These are phyloP conservation scores for Mormyrus lacerda DNA, from an alignment of 2,113 vertebrate species.

Conservation along the genomic window DNA sequence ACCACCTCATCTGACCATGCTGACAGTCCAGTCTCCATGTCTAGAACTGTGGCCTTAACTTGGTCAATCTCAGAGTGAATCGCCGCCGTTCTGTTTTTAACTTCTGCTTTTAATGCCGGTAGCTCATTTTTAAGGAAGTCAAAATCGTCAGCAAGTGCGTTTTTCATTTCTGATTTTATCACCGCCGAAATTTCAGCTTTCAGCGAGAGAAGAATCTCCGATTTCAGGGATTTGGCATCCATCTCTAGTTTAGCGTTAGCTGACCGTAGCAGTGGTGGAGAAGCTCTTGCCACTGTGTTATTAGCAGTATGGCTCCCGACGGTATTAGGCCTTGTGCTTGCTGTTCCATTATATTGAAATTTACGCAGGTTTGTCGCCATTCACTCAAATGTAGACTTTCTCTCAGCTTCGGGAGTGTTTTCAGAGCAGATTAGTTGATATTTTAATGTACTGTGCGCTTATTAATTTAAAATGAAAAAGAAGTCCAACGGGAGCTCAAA, in stretches of 20 bases:
- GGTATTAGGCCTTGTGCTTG: not conserved
- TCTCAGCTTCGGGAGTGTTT: not conserved
- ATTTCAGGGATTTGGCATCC: not conserved
- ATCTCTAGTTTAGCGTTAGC: not conserved
- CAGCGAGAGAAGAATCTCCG: not conserved
- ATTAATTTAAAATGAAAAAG: not conserved
- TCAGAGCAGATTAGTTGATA: not conserved
- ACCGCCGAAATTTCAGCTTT: not conserved
- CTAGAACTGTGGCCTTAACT: not conserved
- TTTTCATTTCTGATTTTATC: not conserved
- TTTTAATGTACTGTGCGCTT: not conserved
- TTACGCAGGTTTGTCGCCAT: not conserved
- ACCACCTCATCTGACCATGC: not conserved
- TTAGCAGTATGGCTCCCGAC: not conserved
- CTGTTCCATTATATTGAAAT: not conserved
- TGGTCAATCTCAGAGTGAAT: not conserved
- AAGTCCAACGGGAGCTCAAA: not conserved
- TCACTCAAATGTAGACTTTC: not conserved
- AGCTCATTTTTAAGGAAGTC: not conserved
- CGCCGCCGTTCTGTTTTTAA: not conserved
- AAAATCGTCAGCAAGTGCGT: not conserved
- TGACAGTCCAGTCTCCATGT: not conserved
- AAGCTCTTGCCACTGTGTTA: not conserved
- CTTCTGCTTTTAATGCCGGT: not conserved
- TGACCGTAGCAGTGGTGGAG: not conserved